phyloP scores from a whole-genome alignment of 2,797 vertebrate species.

The Carcharodon carcharias region DNA sequence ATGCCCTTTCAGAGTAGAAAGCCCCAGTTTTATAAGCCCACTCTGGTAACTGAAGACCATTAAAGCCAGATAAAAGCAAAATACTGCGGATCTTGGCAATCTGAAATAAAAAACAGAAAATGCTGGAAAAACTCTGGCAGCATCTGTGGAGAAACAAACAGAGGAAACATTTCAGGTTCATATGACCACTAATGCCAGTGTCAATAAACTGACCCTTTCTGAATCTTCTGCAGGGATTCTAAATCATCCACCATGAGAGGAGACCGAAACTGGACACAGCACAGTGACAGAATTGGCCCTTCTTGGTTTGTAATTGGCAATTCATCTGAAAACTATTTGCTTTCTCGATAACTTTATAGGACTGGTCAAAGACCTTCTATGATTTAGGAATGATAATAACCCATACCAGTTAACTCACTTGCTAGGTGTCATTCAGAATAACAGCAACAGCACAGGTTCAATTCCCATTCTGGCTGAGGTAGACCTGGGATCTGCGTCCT shows the following conservation, averaged over 20 bases:
- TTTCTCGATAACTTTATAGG: neutral
- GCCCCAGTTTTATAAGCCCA: neutral
- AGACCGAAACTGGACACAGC: neutral
- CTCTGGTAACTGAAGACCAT: neutral
- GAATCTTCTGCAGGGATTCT: neutral
- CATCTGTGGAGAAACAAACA: too few species aligned
- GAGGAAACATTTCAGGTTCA: too few species aligned
- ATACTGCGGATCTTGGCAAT: too few species aligned
- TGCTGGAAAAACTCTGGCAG: too few species aligned
- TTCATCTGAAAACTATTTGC: neutral
- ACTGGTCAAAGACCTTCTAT: neutral
- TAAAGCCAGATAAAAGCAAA: neutral
- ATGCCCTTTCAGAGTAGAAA: neutral
- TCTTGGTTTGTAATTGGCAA: neutral
- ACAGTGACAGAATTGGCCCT: neutral
- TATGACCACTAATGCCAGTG: neutral
- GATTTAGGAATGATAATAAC: neutral
- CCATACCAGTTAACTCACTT: too few species aligned
- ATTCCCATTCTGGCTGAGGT: neutral
- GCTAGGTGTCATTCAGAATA: neutral
- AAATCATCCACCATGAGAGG: neutral
- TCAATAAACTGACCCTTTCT: too few species aligned
- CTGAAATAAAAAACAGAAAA: too few species aligned
- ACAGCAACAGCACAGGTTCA: neutral
- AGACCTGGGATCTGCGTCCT: neutral